phyloP scores from a whole-genome alignment of 1,140 invertebrate genomes.

The Lucilia cuprina region DNA sequence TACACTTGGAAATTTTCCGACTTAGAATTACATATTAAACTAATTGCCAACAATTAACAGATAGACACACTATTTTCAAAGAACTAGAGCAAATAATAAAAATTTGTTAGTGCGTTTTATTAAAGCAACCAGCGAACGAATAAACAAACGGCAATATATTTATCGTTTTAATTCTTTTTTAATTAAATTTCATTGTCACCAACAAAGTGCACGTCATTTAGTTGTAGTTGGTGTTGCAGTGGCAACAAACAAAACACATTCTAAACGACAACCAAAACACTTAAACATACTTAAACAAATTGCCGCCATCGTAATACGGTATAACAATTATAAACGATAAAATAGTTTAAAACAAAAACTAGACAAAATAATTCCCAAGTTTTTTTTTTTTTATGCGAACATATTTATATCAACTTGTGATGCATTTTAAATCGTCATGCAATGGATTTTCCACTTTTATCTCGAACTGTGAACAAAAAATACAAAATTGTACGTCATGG shows the following conservation, averaged over 20 bases:
- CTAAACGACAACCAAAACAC: too few species aligned
- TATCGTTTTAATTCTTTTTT: background rate
- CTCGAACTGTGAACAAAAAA: background rate
- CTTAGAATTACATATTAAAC: background rate
- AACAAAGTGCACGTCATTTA: background rate
- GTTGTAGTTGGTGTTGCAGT: background rate
- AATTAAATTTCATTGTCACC: slow-evolving; percentile 34
- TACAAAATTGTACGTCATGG: background rate
- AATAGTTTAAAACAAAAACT: background rate
- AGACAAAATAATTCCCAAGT: slow-evolving; percentile 3
- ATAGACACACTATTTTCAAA: background rate
- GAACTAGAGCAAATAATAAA: background rate
- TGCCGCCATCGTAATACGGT: background rate
- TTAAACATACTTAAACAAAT: background rate
- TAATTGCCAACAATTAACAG: background rate
- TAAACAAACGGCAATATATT: background rate
- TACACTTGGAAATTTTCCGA: background rate
- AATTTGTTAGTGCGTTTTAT: background rate
- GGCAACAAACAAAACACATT: background rate
- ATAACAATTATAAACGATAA: background rate
- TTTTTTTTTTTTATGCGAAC: background rate
- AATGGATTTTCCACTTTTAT: background rate
- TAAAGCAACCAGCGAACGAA: background rate
- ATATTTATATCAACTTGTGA: too few species aligned
- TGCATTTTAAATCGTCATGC: background rate